Conservation (phyloP, 2,797 vertebrate species). For the Megaceryle alcyon region DNA sequence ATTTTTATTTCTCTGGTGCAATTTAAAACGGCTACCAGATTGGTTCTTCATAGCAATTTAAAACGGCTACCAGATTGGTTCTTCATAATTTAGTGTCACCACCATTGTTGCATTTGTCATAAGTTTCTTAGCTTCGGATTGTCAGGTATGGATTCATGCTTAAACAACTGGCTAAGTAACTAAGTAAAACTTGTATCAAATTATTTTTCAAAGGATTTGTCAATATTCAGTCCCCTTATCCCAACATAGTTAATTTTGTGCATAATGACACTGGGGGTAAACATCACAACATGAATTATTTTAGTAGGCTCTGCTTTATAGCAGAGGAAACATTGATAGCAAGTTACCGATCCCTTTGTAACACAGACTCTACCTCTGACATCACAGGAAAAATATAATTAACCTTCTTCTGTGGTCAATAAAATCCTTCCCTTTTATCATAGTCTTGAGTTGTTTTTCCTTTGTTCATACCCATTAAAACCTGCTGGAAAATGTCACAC, state of each 20-base stretch:
- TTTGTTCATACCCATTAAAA: constrained; percentile 11
- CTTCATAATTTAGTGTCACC: not conserved
- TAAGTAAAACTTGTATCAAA: not conserved
- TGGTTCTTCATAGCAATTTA: not conserved
- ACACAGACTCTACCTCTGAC: not conserved
- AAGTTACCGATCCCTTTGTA: not conserved
- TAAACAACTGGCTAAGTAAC: not conserved
- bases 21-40: not conserved
- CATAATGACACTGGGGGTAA: not conserved
- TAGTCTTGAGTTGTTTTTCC: not conserved
- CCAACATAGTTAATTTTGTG: not conserved
- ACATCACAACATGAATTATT: not conserved
- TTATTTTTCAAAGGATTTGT: not conserved
- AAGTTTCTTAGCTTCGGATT: not conserved
- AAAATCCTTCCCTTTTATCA: constrained; percentile 28
- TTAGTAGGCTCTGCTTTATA: not conserved
- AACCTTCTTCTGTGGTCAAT: not conserved
- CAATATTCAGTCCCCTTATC: not conserved
- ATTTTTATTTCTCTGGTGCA: not conserved
- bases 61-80: not conserved
- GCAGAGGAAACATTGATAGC: not conserved
- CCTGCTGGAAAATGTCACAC: not conserved
- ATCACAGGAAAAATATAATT: not conserved
- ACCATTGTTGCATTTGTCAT: not conserved
- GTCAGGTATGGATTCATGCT: not conserved